Percentiles rank a stretch among this genome's conserved stretches.
Evolutionary conservation across 2,888 invertebrate species (phyloP).

Genomic region (Phragmatobia fuliginosa): DNA sequence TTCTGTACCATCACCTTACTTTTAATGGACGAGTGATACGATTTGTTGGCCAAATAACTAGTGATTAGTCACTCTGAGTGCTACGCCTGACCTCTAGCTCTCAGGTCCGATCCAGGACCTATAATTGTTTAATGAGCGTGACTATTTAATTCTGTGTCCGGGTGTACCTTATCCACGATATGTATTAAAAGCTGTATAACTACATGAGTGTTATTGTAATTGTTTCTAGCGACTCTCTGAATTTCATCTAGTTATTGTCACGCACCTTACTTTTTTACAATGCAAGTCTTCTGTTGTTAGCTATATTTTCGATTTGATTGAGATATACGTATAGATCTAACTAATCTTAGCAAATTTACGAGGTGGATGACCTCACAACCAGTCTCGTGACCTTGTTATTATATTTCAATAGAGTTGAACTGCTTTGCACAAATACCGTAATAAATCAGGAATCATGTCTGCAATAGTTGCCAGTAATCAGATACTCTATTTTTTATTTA

Average conservation of each 20-base stretch:
- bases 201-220: background rate
- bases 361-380: slow-evolving; percentile 12
- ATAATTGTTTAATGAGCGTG: too few species aligned
- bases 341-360: slow-evolving; percentile 1
- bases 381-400: slow-evolving; percentile 11
- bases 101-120: too few species aligned
- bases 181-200: too few species aligned
- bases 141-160: too few species aligned
- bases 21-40: too few species aligned
- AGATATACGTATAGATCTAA: background rate
- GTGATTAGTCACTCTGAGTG: background rate
- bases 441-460: slow-evolving; percentile 1
- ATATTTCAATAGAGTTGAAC: slow-evolving; percentile 11
- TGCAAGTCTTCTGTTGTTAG: background rate
- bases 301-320: background rate
- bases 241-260: background rate
- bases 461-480: background rate
- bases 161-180: too few species aligned
- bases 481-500: background rate
- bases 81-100: too few species aligned
- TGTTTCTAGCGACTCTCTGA: background rate
- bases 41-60: too few species aligned
- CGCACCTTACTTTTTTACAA: background rate
- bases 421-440: background rate
- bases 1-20: too few species aligned